Conservation (phyloP, 2,888 invertebrate species). For the Drosophila neotestacea region DNA sequence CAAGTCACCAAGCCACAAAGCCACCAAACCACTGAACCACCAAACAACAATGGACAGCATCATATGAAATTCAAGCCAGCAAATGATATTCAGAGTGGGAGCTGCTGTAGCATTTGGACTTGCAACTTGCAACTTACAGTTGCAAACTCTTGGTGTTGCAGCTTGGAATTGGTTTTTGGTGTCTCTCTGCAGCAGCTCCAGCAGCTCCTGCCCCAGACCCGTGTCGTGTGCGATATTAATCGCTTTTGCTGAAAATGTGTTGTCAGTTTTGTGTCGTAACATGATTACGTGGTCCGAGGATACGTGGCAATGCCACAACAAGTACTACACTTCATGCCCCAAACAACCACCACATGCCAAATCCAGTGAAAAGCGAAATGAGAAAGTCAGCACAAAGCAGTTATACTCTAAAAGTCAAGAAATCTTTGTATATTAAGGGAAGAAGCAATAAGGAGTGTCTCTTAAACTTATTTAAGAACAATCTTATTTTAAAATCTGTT, state of each 20-base stretch:
- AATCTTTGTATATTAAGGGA: neutral
- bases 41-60: conserved; percentile 60
- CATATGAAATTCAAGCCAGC: conserved; percentile 47
- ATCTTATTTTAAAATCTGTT: neutral
- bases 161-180: conserved; percentile 18
- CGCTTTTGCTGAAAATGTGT: conserved; percentile 81
- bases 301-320: conserved; percentile 38
- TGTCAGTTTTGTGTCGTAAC: conserved; percentile 82
- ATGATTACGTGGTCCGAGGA: conserved; percentile 78
- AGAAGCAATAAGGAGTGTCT: neutral
- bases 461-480: neutral
- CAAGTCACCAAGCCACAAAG: neutral
- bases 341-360: conserved; percentile 23
- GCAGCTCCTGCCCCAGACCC: conserved; percentile 14
- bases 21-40: conserved; percentile 1
- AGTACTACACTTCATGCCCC: conserved; percentile 4
- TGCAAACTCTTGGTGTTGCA: conserved; percentile 4
- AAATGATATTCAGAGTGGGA: conserved; percentile 34
- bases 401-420: neutral
- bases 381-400: conserved; percentile 2
- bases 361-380: conserved; percentile 9
- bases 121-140: conserved; percentile 4
- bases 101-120: conserved; percentile 14
- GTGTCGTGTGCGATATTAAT: conserved; percentile 82
- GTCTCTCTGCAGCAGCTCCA: no score